These are phyloP conservation scores for Heliothis peltigera DNA, from an alignment of 2,888 invertebrate genomes.

Conservation along the genomic window DNA sequence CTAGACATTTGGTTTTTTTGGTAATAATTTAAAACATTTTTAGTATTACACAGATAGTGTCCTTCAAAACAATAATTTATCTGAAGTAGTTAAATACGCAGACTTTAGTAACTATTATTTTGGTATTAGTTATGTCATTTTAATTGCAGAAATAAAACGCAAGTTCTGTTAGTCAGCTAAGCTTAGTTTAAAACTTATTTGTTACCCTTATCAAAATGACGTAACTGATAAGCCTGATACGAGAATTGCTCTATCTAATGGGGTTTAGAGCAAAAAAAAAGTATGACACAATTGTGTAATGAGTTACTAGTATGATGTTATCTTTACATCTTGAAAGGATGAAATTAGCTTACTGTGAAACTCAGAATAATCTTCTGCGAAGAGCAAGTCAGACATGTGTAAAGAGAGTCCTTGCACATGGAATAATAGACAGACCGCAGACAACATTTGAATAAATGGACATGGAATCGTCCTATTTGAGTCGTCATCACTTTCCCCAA, in stretches of 20 bases:
- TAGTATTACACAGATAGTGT: constrained; percentile 11
- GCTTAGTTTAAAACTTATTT: constrained; percentile 52
- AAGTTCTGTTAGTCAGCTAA: constrained; percentile 32
- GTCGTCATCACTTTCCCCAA: too few species aligned
- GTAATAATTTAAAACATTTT: constrained; percentile 10
- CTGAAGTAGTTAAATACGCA: constrained; percentile 12
- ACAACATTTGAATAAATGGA: too few species aligned
- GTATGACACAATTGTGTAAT: constrained; percentile 29
- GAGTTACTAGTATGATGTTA: constrained; percentile 23
- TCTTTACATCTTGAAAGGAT: constrained; percentile 33
- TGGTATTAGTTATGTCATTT: constrained; percentile 14
- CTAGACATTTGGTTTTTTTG: constrained; percentile 13
- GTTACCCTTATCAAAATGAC: constrained; percentile 55
- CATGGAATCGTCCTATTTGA: too few species aligned
- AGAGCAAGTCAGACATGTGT: background rate
- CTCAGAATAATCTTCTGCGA: background rate
- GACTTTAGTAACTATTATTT: constrained; percentile 23
- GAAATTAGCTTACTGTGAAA: constrained; percentile 31
- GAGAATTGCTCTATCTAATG: constrained; percentile 26
- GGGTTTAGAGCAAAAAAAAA: constrained; percentile 32
- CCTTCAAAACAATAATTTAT: constrained; percentile 25
- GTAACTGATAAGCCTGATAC: constrained; percentile 59
- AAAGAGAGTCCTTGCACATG: background rate
- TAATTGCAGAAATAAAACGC: constrained; percentile 37
- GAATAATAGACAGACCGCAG: background rate